Evolutionary conservation across 1,140 invertebrate species (phyloP).

Genomic region (Akabosia matsudoensis): DNA sequence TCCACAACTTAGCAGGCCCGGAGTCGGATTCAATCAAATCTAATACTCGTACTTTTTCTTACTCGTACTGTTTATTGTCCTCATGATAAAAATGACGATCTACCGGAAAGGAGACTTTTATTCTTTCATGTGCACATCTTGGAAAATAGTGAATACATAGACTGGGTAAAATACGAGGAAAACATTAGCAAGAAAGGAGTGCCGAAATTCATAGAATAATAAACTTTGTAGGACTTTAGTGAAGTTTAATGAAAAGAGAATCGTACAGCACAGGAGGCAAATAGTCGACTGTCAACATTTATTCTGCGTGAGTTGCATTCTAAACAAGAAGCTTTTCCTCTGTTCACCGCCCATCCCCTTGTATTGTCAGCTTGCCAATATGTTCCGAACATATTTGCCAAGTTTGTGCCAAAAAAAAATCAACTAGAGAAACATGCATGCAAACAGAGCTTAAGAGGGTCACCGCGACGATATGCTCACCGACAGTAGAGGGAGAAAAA

Average conservation of each 20-base stretch:
- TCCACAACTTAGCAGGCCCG: no score
- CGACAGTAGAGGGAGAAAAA: no score
- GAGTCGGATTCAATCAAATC: no score
- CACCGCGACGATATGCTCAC: not conserved
- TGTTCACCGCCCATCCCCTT: constrained; percentile 16
- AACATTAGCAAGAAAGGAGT: not conserved
- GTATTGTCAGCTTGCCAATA: constrained; percentile 24
- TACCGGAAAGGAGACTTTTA: no score
- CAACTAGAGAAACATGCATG: not conserved
- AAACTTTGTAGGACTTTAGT: constrained; percentile 9
- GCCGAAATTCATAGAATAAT: constrained; percentile 12
- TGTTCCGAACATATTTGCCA: constrained; percentile 15
- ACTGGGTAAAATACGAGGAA: not conserved
- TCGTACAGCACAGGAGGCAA: constrained; percentile 10
- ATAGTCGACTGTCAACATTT: constrained; percentile 22
- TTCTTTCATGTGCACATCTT: no score
- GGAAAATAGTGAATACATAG: no score
- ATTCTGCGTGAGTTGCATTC: constrained; percentile 23
- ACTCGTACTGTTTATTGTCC: no score
- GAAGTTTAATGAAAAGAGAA: constrained; percentile 13
- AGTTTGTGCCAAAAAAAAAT: constrained; percentile 6
- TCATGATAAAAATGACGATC: no score
- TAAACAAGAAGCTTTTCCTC: not conserved
- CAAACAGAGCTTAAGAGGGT: not conserved
- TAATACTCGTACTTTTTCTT: no score